A percentile compares a stretch with the other conserved stretches of the same genome.
These are phyloP conservation scores for Salpingus planirostris DNA, from an alignment of 2,888 invertebrate genomes.

Conservation along the genomic window DNA sequence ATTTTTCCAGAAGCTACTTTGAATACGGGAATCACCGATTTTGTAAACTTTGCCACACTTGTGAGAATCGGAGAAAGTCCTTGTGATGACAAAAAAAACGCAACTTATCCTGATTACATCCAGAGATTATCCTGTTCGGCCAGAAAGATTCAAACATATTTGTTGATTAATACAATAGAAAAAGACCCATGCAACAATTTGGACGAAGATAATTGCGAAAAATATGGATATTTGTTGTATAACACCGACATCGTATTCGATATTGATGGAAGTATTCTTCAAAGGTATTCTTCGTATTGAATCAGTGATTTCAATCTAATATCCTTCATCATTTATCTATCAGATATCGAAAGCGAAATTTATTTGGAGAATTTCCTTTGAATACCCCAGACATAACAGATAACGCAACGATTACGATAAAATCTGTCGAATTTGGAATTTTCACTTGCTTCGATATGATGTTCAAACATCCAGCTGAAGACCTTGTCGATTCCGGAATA, in stretches of 20 bases:
- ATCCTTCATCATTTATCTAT: no score
- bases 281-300: no score
- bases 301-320: no score
- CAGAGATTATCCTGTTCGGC: constrained; percentile 55
- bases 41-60: no score
- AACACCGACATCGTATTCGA: constrained; percentile 76
- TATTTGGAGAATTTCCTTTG: constrained; percentile 29
- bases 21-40: constrained; percentile 40
- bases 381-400: constrained; percentile 48
- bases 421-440: constrained; percentile 70
- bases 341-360: constrained; percentile 35
- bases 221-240: constrained; percentile 51
- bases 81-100: constrained; percentile 23
- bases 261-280: constrained; percentile 54
- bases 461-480: constrained; percentile 60
- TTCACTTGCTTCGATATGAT: constrained; percentile 79
- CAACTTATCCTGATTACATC: constrained; percentile 41
- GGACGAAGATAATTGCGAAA: constrained; percentile 31
- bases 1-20: constrained; percentile 66
- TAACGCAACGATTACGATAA: constrained; percentile 56
- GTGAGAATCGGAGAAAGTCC: not conserved
- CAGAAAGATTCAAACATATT: constrained; percentile 48
- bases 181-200: constrained; percentile 47
- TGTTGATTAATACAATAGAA: constrained; percentile 65
- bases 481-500: constrained; percentile 37